Evolutionary conservation across 2,797 vertebrate genomes (phyloP), one percentile per base, ranked within the genome.

Genomic region (Alcedo atthis): DNA sequence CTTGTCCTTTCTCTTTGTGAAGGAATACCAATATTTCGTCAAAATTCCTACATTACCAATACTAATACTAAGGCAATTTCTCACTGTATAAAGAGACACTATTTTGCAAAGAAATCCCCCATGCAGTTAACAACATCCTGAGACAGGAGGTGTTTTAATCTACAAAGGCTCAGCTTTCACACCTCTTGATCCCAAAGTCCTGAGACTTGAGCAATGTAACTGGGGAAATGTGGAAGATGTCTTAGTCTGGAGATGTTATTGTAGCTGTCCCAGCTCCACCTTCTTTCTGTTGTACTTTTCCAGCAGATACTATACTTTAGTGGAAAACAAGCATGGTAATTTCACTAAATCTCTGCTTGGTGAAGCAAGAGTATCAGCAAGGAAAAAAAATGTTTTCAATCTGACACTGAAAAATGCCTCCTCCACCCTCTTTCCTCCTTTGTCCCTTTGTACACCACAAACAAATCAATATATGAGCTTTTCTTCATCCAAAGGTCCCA

Each of bases 391-490:
- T 12, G 2, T 3, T 86, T 87, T 77, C 37, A 74, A 4, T 62
- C 21, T 26, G 61, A 51, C n/a, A 30, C 9, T 40, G 30, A 33
- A 85, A 81, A 89, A 66, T 40, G 10, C 20, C 18, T 76, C 25
- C 8, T 62, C 30, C 42, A 30, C 45, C 16, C 26, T 57, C 21
- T n/a, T 30, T 13, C 20, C 15, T 57, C 84, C 40, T 21, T 77
- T 2, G 1, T 21, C 3, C 8, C 12, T 21, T 13, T 37, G 16
- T 43, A 35, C 26, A 12, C 15, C 18, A 45, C 26, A 74, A 54
- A 28, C 0, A 2, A 57, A 66, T 3, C 20, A 89, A 18, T 12
- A 1, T 3, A 12, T n/a, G 18, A 28, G 13, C 42, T 33, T 13
- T 62, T 15, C 10, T 35, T 80, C 58, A 17, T 5, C 21, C 28